Percentiles rank a stretch among this genome's conserved stretches.
phyloP scores from a whole-genome alignment of 2,888 invertebrate genomes.

The Podotricha telesiphe region DNA sequence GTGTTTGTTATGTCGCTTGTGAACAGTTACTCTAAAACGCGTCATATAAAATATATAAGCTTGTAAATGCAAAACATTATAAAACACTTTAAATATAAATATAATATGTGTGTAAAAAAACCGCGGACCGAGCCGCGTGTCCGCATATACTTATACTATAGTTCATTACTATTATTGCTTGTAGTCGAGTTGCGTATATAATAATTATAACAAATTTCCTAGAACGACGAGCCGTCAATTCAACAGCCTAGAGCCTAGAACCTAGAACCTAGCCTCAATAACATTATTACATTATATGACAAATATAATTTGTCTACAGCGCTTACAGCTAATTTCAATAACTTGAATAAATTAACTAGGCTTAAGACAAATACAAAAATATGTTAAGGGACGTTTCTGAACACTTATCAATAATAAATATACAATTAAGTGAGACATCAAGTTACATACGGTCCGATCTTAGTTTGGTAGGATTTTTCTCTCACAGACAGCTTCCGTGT shows the following conservation, averaged over 20 bases:
- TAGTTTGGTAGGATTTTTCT: neutral
- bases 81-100: constrained; percentile 8
- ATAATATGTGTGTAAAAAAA: constrained; percentile 9
- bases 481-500: no score
- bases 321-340: constrained; percentile 7
- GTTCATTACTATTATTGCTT: constrained; percentile 10
- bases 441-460: neutral
- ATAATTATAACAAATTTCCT: neutral
- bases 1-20: constrained; percentile 8
- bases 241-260: no score
- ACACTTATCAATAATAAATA: neutral
- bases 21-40: constrained; percentile 18
- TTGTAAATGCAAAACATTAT: constrained; percentile 24
- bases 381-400: constrained; percentile 23
- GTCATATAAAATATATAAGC: constrained; percentile 24
- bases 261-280: no score
- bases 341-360: neutral
- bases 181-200: neutral
- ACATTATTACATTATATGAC: no score
- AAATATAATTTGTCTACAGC: neutral
- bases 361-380: neutral
- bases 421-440: neutral
- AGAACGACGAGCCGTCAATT: neutral
- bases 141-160: neutral
- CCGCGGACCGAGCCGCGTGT: constrained; percentile 1